These are phyloP conservation scores for Grantiella picta DNA, from an alignment of 2,113 vertebrate genomes.

Conservation along the genomic window DNA sequence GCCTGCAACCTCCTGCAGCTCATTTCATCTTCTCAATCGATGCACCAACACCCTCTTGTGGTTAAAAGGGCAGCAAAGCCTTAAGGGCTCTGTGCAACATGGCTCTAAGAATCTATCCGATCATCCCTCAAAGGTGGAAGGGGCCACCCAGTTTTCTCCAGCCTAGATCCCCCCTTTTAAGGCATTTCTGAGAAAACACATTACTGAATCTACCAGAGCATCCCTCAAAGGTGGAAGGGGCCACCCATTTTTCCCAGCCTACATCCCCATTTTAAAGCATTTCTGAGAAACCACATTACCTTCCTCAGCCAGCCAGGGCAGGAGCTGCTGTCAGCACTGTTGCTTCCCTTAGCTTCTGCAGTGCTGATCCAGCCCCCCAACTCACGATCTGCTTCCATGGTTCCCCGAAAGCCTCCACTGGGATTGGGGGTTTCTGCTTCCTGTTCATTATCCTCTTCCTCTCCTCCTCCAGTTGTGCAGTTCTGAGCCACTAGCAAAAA, in stretches of 20 bases:
- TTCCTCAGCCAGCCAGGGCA: slow-evolving; percentile 94
- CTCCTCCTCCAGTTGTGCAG: slow-evolving; percentile 78
- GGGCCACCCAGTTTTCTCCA: not conserved
- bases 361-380: slow-evolving; percentile 77
- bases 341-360: slow-evolving; percentile 74
- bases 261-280: not conserved
- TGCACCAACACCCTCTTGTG: slow-evolving; percentile 62
- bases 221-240: not conserved
- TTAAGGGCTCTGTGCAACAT: not conserved
- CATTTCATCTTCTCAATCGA: not conserved
- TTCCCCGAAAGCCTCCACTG: slow-evolving; percentile 89
- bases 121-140: not conserved
- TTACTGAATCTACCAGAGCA: slow-evolving; percentile 58
- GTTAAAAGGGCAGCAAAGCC: not conserved
- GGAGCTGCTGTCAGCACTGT: slow-evolving; percentile 84
- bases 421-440: slow-evolving; percentile 81
- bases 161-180: not conserved
- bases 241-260: not conserved
- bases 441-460: slow-evolving; percentile 82
- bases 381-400: slow-evolving; percentile 87
- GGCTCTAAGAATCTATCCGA: not conserved
- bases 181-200: not conserved
- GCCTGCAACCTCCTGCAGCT: not conserved
- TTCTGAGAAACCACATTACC: slow-evolving; percentile 69
- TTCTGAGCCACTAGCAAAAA: slow-evolving; percentile 80